These are phyloP conservation scores for Actinia tenebrosa DNA, from an alignment of 64 coral and sea anemone species.

Conservation along the genomic window DNA sequence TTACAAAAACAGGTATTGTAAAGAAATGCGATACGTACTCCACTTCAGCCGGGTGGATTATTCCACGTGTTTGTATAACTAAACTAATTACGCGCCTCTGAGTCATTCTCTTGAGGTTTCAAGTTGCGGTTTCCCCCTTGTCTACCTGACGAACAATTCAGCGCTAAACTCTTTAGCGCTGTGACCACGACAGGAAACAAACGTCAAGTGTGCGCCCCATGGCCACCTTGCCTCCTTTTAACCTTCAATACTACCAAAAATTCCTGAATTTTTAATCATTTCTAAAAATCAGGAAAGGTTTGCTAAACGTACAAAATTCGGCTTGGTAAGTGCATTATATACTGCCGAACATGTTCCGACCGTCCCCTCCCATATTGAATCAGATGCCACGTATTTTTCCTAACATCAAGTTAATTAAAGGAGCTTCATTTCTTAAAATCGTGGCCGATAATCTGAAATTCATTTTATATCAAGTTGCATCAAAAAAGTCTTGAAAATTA, in stretches of 20 bases:
- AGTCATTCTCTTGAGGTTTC: background rate
- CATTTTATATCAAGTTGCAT: slow-evolving; percentile 1
- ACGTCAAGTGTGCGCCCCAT: background rate
- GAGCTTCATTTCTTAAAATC: background rate
- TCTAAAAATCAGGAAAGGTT: background rate
- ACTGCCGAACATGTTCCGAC: background rate
- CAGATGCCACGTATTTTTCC: background rate
- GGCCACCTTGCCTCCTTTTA: background rate
- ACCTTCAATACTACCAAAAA: background rate
- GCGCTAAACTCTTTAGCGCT: background rate
- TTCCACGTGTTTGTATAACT: background rate
- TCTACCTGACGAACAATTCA: background rate
- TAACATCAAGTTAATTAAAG: background rate
- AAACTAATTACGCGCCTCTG: background rate
- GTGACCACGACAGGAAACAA: slow-evolving; percentile 8
- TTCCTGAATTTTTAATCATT: background rate
- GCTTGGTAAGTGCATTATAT: too few species aligned
- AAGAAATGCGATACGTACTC: too few species aligned
- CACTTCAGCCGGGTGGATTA: background rate
- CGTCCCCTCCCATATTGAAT: background rate
- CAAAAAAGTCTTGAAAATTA: background rate
- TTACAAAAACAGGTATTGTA: too few species aligned
- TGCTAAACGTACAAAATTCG: background rate
- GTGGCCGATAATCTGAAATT: background rate
- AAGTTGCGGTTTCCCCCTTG: background rate